phyloP scores from a whole-genome alignment of 2,888 invertebrate genomes.

The Gymnoscelis rufifasciata region DNA sequence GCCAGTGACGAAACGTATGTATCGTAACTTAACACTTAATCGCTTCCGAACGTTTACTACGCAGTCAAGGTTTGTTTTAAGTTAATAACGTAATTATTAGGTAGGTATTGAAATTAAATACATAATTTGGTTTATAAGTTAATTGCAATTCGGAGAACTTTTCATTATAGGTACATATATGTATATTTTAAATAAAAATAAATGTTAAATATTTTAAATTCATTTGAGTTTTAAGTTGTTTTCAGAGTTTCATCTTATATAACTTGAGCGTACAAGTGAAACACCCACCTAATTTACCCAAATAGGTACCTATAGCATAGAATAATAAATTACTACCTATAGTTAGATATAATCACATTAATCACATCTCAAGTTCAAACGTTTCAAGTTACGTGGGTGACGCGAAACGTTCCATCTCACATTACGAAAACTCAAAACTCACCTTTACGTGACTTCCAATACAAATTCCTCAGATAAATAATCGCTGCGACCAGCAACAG shows the following conservation, averaged over 20 bases:
- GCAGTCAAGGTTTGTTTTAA: neutral
- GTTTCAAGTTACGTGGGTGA: conserved; percentile 14
- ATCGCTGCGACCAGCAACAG: conserved; percentile 78
- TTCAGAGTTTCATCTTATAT: too few species aligned
- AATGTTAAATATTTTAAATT: too few species aligned
- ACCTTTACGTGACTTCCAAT: conserved; percentile 81
- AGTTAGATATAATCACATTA: neutral
- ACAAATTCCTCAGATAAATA: conserved; percentile 79
- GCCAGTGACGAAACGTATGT: neutral
- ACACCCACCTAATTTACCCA: neutral
- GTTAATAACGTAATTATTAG: neutral
- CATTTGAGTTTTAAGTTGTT: too few species aligned
- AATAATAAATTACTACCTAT: neutral
- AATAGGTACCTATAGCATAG: neutral
- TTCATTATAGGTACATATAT: too few species aligned
- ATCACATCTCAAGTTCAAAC: neutral
- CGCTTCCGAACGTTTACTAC: neutral
- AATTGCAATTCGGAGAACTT: too few species aligned
- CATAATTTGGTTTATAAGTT: too few species aligned
- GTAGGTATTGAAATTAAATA: too few species aligned
- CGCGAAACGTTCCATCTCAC: conserved; percentile 11
- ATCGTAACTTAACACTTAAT: neutral
- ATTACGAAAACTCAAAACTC: conserved; percentile 34
- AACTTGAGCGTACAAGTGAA: too few species aligned
- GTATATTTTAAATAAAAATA: too few species aligned